phyloP scores from a whole-genome alignment of 2,113 vertebrate species.

The Xiphorhynchus elegans region DNA sequence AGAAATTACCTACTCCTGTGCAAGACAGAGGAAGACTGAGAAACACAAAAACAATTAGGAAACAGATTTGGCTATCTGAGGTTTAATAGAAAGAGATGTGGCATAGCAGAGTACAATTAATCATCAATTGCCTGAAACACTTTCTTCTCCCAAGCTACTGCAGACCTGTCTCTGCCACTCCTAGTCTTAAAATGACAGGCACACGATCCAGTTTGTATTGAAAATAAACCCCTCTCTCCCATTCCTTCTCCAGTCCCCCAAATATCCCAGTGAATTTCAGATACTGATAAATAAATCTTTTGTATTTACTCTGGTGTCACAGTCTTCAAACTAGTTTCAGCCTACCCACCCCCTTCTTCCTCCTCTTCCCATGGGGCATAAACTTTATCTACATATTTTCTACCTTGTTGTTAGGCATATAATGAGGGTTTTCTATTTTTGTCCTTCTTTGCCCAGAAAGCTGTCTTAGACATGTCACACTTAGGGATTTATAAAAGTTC shows the following conservation, averaged over 20 bases:
- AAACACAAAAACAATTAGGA: slow-evolving; percentile 68
- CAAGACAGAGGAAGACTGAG: slow-evolving; percentile 55
- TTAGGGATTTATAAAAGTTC: background rate
- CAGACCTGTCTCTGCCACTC: background rate
- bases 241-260: background rate
- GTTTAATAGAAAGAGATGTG: slow-evolving; percentile 61
- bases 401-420: slow-evolving; percentile 23
- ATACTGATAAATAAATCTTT: background rate
- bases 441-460: background rate
- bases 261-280: background rate
- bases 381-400: slow-evolving; percentile 9
- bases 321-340: background rate
- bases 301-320: background rate
- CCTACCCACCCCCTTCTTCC: background rate
- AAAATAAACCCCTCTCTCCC: background rate
- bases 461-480: background rate
- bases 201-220: background rate
- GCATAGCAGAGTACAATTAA: slow-evolving; percentile 64
- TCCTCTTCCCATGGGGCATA: background rate
- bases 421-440: slow-evolving; percentile 37
- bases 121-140: slow-evolving; percentile 39
- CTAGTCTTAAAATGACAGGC: background rate
- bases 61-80: slow-evolving; percentile 33
- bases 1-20: slow-evolving; percentile 57
- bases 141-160: slow-evolving; percentile 18